These are phyloP conservation scores for Mylabris phalerata DNA, from an alignment of 1,140 invertebrate species.

Conservation along the genomic window DNA sequence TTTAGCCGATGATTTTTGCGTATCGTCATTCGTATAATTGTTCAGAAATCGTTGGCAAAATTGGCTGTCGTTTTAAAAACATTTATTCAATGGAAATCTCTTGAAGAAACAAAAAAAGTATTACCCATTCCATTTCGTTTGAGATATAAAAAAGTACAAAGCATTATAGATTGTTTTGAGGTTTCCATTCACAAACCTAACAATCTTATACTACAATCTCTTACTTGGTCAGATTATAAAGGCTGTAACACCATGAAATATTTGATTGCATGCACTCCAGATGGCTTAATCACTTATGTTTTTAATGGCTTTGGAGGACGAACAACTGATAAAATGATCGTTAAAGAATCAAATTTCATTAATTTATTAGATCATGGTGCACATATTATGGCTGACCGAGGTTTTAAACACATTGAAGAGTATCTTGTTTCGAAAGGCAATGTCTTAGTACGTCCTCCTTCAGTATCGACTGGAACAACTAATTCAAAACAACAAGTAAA, in stretches of 20 bases:
- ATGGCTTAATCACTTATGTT: conserved; percentile 45
- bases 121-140: conserved; percentile 8
- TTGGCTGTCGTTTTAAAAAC: neutral
- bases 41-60: conserved; percentile 1
- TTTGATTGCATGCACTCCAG: conserved; percentile 40
- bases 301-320: conserved; percentile 41
- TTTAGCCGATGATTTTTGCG: neutral
- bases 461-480: conserved; percentile 1
- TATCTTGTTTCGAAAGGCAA: conserved; percentile 26
- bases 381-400: conserved; percentile 39
- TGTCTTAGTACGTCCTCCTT: conserved; percentile 32
- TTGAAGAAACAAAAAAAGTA: neutral
- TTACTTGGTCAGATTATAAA: conserved; percentile 39
- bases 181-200: conserved; percentile 38
- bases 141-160: conserved; percentile 10
- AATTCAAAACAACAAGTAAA: conserved; percentile 30
- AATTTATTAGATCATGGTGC: conserved; percentile 23
- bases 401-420: conserved; percentile 36
- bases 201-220: conserved; percentile 32
- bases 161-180: conserved; percentile 36
- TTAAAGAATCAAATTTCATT: conserved; percentile 36
- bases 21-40: neutral
- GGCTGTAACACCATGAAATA: conserved; percentile 41
- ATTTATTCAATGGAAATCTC: conserved; percentile 7
- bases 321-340: conserved; percentile 35